Evolutionary conservation across 92 coral and sea anemone genomes (phyloP).

Genomic region (Heteractis magnifica): DNA sequence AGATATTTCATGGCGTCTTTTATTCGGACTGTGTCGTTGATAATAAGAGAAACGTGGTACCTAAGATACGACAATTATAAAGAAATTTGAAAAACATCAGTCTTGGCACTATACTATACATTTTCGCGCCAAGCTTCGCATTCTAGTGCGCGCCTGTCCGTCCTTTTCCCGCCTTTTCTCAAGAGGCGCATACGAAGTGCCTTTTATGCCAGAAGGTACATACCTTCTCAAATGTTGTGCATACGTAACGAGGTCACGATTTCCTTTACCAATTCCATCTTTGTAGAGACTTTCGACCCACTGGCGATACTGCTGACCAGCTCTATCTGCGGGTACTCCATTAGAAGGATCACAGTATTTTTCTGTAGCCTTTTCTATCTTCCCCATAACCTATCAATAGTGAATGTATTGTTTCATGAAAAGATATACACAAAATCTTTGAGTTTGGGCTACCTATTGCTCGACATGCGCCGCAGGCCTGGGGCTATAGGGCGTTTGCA

Average conservation of each 20-base stretch:
- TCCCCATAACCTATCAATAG: constrained; percentile 54
- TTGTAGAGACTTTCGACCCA: constrained; percentile 72
- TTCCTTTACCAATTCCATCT: constrained; percentile 40
- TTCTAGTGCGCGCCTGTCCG: too few relatives aligned
- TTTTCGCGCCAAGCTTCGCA: too few relatives aligned
- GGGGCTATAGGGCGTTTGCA: too few relatives aligned
- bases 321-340: constrained; percentile 40
- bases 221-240: constrained; percentile 62
- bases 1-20: constrained; percentile 70
- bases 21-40: constrained; percentile 68
- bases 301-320: constrained; percentile 81
- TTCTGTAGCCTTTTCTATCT: constrained; percentile 53
- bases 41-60: constrained; percentile 60
- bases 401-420: neutral
- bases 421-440: too few relatives aligned
- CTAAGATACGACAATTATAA: neutral
- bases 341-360: constrained; percentile 8
- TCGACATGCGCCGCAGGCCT: too few relatives aligned
- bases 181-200: too few relatives aligned
- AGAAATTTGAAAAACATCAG: neutral
- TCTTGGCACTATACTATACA: too few relatives aligned
- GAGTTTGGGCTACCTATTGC: too few relatives aligned
- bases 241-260: constrained; percentile 39
- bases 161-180: too few relatives aligned
- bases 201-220: too few relatives aligned